Base-by-base conservation (phyloP, 2,797 vertebrate species). In the Ciconia nigra region DNA sequence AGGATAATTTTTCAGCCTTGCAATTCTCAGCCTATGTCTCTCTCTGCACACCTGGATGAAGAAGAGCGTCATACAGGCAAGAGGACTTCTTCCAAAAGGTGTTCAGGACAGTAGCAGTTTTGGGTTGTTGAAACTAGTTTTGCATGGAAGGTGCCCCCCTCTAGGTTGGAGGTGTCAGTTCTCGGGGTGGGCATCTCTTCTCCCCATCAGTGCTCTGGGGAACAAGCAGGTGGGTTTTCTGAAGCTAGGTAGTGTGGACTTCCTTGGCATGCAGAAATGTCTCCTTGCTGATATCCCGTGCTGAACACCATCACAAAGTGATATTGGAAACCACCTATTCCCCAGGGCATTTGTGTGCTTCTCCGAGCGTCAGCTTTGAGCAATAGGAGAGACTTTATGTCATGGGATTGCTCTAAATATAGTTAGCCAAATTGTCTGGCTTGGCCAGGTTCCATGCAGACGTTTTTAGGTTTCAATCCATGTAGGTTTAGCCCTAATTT, bases 401-500 rank as follows among this genome's bases (percentile, higher is more conserved):
- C 82, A 87, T 0, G 0, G 54, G 47, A 20, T 59, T 72, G 22
- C n/a, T 94, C 72, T 89, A 94, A 93, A 85, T 92, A 89, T 57
- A 90, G 71, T 63, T 86, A 5, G 3, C 9, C 29, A 59, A 94
- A 83, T 88, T 88, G 46, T 81, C 66, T 88, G 83, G 33, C 39
- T 86, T 67, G 55, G 79, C 65, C 0, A 0, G 4, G 31, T 59
- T 95, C 61, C 69, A 70, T 39, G 63, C 8, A 46, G 79, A 57
- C 7, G 1, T 90, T 92, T 91, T 94, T 76, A 76, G 44, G 65
- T 89, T 88, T 93, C 55, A 72, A 10, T 76, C 69, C 79, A 18
- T n/a, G 79, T 66, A 85, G 51, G 33, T 93, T 96, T 93, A 83
- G 35, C 89, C 91, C 83, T 87, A 77, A 95, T 93, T 70, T 84